Percentiles rank a stretch among this genome's conserved stretches.
phyloP scores from a whole-genome alignment of 2,797 vertebrate species.

The Syndactyla subalaris region DNA sequence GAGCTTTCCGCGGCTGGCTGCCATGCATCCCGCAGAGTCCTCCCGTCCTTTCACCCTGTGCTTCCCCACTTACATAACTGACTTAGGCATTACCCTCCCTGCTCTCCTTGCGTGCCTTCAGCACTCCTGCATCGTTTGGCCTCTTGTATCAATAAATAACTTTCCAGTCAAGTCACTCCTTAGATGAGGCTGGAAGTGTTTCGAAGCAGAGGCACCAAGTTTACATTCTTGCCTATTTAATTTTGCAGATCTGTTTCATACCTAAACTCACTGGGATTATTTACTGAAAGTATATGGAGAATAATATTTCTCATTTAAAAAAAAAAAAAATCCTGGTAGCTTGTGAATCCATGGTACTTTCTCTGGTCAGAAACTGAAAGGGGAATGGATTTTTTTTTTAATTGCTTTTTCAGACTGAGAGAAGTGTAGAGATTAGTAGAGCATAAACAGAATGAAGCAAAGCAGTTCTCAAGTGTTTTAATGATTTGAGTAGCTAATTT shows the following conservation, averaged over 20 bases:
- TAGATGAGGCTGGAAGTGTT: neutral
- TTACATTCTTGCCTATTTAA: neutral
- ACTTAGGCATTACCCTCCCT: neutral
- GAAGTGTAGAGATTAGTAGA: slow-evolving; percentile 18
- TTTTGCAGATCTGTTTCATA: neutral
- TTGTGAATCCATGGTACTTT: neutral
- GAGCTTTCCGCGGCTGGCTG: slow-evolving; percentile 44
- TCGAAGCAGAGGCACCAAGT: neutral
- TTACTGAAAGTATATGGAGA: neutral
- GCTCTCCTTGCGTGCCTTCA: neutral
- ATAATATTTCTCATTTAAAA: neutral
- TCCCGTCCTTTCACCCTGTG: slow-evolving; percentile 29
- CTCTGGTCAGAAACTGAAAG: slow-evolving; percentile 16
- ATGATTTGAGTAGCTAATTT: neutral
- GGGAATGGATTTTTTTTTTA: neutral
- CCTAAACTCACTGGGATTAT: neutral
- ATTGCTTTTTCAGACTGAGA: slow-evolving; percentile 12
- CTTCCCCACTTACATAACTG: slow-evolving; percentile 54
- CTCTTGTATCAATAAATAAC: neutral
- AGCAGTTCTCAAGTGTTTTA: neutral
- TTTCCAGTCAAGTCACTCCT: neutral
- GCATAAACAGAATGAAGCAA: slow-evolving; percentile 9
- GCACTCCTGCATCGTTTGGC: neutral
- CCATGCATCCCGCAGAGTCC: neutral
- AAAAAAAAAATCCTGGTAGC: neutral